Evolutionary conservation across 2,888 invertebrate species (phyloP).

Genomic region (Tinea semifulvella): DNA sequence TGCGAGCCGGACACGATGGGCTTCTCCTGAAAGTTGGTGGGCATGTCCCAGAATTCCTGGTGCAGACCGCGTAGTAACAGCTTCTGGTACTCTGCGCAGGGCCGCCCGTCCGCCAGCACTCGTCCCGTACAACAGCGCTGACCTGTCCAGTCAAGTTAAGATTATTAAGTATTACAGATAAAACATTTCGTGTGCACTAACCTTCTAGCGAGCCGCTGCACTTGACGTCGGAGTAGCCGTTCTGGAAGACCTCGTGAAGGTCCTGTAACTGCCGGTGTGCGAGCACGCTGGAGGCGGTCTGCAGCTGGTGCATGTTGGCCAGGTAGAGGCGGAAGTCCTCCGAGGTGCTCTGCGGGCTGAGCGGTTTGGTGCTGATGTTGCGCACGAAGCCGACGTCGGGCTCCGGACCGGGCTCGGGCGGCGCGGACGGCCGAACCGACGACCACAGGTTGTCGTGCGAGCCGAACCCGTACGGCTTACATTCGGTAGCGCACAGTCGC

Average conservation of each 20-base stretch:
- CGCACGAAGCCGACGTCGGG: conserved; percentile 38
- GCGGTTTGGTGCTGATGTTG: conserved; percentile 56
- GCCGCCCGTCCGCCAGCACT: conserved; percentile 26
- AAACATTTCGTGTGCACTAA: neutral
- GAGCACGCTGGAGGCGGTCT: conserved; percentile 73
- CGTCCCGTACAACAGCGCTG: conserved; percentile 44
- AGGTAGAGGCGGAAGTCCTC: conserved; percentile 77
- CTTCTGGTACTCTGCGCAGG: conserved; percentile 69
- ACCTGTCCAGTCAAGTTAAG: conserved; percentile 20
- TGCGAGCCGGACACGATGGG: conserved; percentile 90
- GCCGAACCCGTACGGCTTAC: conserved; percentile 34
- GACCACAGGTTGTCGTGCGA: conserved; percentile 55
- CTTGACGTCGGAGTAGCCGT: conserved; percentile 56
- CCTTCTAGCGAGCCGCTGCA: conserved; percentile 24
- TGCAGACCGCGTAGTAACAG: conserved; percentile 70
- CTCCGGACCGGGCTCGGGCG: neutral
- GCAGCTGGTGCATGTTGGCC: conserved; percentile 76
- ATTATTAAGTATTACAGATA: neutral
- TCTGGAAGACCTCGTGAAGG: conserved; percentile 66
- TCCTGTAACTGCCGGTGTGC: conserved; percentile 69
- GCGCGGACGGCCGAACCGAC: conserved; percentile 31
- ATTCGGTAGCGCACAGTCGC: conserved; percentile 24
- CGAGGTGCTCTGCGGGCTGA: conserved; percentile 72
- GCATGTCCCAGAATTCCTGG: conserved; percentile 95
- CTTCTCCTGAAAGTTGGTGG: conserved; percentile 90